A percentile compares a stretch with the other conserved stretches of the same genome.
These are phyloP conservation scores for Sebastes baramenuke DNA, from an alignment of 2,797 vertebrate genomes.

Conservation along the genomic window DNA sequence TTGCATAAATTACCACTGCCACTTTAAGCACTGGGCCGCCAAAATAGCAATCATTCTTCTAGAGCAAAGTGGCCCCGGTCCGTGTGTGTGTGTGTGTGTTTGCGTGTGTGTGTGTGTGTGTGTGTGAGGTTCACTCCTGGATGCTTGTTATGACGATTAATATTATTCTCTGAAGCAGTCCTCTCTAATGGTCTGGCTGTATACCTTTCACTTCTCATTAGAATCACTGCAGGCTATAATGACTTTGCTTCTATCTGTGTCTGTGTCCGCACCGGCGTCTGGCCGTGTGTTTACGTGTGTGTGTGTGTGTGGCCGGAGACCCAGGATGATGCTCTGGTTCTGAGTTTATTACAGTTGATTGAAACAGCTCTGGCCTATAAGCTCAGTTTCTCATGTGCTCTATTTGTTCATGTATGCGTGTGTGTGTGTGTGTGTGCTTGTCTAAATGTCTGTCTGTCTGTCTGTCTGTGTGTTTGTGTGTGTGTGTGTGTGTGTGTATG, in stretches of 20 bases:
- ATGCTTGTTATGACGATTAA: slow-evolving; percentile 85
- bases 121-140: slow-evolving; percentile 59
- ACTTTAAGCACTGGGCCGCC: slow-evolving; percentile 81
- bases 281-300: not conserved
- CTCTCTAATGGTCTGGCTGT: slow-evolving; percentile 82
- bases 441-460: not conserved
- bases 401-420: slow-evolving; percentile 34
- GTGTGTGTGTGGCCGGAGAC: not conserved
- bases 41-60: slow-evolving; percentile 87
- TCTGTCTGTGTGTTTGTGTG: not conserved
- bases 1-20: slow-evolving; percentile 87
- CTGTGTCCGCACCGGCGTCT: slow-evolving; percentile 50
- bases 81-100: slow-evolving; percentile 28
- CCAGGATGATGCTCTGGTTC: slow-evolving; percentile 40
- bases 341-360: slow-evolving; percentile 66
- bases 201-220: slow-evolving; percentile 84
- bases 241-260: slow-evolving; percentile 64
- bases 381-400: slow-evolving; percentile 36
- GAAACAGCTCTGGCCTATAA: slow-evolving; percentile 63
- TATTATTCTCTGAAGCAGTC: slow-evolving; percentile 83
- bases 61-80: slow-evolving; percentile 74
- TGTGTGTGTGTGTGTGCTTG: slow-evolving; percentile 4
- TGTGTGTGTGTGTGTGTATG: not conserved
- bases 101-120: slow-evolving; percentile 26
- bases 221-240: slow-evolving; percentile 73